phyloP scores from a whole-genome alignment of 2,797 vertebrate species.

The Hipposideros larvatus region DNA sequence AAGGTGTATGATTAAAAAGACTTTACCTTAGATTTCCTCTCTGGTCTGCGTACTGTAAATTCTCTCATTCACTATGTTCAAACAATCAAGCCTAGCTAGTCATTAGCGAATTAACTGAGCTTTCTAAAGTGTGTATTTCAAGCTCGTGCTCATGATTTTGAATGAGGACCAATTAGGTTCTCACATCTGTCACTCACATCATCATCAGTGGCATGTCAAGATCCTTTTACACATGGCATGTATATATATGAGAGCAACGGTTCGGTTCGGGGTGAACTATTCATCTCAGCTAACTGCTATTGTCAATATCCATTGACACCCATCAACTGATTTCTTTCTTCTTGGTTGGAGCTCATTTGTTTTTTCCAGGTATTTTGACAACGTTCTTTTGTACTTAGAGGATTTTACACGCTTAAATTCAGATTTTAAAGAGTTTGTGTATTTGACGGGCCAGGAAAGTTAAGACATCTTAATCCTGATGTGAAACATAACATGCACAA shows the following conservation, averaged over 20 bases:
- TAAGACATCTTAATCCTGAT: neutral
- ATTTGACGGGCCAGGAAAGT: neutral
- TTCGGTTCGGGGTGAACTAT: neutral
- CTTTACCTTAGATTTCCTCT: conserved; percentile 63
- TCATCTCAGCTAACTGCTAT: neutral
- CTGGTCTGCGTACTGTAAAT: conserved; percentile 14
- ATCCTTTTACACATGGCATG: neutral
- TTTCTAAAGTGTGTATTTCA: conserved; percentile 65
- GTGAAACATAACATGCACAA: neutral
- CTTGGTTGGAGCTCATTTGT: neutral
- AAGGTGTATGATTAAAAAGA: conserved; percentile 49
- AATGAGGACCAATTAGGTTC: conserved; percentile 67
- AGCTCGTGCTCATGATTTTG: conserved; percentile 61
- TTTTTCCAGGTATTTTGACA: neutral
- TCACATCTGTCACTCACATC: conserved; percentile 59
- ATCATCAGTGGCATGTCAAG: conserved; percentile 20
- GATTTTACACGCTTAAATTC: neutral
- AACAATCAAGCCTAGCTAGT: conserved; percentile 60
- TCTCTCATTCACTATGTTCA: conserved; percentile 69
- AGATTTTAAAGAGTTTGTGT: neutral
- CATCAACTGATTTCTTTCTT: neutral
- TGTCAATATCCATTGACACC: conserved; percentile 2
- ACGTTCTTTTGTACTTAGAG: neutral
- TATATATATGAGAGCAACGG: neutral
- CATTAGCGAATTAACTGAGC: conserved; percentile 75